phyloP scores from a whole-genome alignment of 2,888 invertebrate genomes.

The Thymelicus sylvestris region DNA sequence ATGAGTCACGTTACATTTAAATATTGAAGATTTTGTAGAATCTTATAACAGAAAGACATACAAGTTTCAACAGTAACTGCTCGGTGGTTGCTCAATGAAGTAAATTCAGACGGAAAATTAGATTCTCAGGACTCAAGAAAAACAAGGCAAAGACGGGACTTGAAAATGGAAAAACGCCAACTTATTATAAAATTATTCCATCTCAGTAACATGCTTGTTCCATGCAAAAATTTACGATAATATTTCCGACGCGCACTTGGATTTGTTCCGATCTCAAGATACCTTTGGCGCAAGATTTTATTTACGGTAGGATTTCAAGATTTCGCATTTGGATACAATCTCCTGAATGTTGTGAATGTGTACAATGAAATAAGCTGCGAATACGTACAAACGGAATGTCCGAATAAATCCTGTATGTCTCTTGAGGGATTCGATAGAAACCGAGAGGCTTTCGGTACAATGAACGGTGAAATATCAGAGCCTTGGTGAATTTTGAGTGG shows the following conservation, averaged over 20 bases:
- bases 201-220: background rate
- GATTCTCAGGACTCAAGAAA: too few relatives aligned
- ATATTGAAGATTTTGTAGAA: too few relatives aligned
- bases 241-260: conserved; percentile 3
- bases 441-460: conserved; percentile 27
- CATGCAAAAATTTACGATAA: conserved; percentile 1
- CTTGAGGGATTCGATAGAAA: conserved; percentile 20
- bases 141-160: background rate
- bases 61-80: too few relatives aligned
- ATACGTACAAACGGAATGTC: conserved; percentile 29
- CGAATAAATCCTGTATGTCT: conserved; percentile 32
- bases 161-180: conserved; percentile 11
- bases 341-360: conserved; percentile 20
- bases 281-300: conserved; percentile 12
- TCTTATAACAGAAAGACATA: too few relatives aligned
- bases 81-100: too few relatives aligned
- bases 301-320: conserved; percentile 12
- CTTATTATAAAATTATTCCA: conserved; percentile 17
- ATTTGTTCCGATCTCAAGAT: conserved; percentile 12
- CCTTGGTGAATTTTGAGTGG: conserved; percentile 22
- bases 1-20: too few relatives aligned
- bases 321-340: conserved; percentile 19
- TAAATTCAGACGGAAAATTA: too few relatives aligned
- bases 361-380: conserved; percentile 22
- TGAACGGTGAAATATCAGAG: conserved; percentile 29